A percentile compares a stretch with the other conserved stretches of the same genome.
phyloP scores from a whole-genome alignment of 1,140 invertebrate species.

The Lordiphosa collinella region DNA sequence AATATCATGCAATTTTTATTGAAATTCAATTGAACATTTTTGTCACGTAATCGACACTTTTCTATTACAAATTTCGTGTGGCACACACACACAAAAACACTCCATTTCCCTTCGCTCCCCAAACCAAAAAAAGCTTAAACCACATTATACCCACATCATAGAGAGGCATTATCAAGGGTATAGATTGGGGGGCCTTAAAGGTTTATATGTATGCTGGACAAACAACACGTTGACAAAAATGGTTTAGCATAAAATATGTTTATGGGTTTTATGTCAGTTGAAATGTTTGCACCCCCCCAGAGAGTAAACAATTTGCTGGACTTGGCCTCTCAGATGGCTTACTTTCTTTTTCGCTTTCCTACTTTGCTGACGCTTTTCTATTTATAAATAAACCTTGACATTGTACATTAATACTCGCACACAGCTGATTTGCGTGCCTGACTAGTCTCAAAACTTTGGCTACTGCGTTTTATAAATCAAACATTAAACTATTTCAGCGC shows the following conservation, averaged over 20 bases:
- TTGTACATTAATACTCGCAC: conserved; percentile 23
- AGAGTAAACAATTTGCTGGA: neutral
- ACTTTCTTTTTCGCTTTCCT: neutral
- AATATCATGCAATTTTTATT: conserved; percentile 59
- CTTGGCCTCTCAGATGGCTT: neutral
- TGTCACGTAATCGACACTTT: conserved; percentile 77
- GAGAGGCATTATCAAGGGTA: conserved; percentile 41
- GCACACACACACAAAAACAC: neutral
- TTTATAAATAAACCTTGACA: conserved; percentile 47
- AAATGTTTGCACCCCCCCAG: neutral
- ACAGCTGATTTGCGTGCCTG: conserved; percentile 34
- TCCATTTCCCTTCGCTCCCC: neutral
- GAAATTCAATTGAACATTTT: conserved; percentile 76
- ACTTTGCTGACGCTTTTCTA: conserved; percentile 21
- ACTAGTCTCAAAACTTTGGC: conserved; percentile 12
- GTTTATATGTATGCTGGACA: conserved; percentile 42
- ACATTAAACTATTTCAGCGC: conserved; percentile 19
- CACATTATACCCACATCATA: conserved; percentile 51
- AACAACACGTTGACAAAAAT: conserved; percentile 67
- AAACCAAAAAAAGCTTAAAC: conserved; percentile 35
- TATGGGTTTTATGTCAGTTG: conserved; percentile 31
- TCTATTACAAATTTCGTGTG: conserved; percentile 61
- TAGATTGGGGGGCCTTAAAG: conserved; percentile 43
- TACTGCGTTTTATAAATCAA: conserved; percentile 34
- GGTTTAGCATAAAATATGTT: conserved; percentile 67